Evolutionary conservation across 2,113 vertebrate genomes (phyloP).

Genomic region (Xiphorhynchus elegans): DNA sequence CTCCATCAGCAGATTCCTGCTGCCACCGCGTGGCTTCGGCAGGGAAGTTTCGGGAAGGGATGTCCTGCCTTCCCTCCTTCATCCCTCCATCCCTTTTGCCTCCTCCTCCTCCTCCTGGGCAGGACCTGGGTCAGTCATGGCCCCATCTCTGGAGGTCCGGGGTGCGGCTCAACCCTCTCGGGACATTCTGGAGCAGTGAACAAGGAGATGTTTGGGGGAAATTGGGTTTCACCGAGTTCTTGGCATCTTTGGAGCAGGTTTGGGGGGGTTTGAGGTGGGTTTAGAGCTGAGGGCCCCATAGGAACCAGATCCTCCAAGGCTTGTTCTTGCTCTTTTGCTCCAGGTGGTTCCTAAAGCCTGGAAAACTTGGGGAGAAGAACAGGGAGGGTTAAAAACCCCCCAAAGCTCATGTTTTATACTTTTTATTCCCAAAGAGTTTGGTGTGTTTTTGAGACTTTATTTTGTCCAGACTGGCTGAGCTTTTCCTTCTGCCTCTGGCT

Average conservation of each 20-base stretch:
- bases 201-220: background rate
- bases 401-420: background rate
- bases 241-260: background rate
- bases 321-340: background rate
- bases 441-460: background rate
- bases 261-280: background rate
- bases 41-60: background rate
- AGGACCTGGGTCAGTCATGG: fast-evolving
- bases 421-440: background rate
- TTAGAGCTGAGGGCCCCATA: background rate
- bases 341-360: background rate
- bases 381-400: background rate
- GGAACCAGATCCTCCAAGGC: background rate
- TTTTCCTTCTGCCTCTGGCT: background rate
- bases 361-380: background rate
- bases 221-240: fast-evolving
- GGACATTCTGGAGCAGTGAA: fast-evolving
- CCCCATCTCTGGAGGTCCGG: background rate
- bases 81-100: background rate
- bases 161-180: background rate
- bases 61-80: background rate
- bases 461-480: background rate
- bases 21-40: constrained; percentile 36
- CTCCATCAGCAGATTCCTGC: constrained; percentile 9
- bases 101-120: background rate